phyloP scores from a whole-genome alignment of 2,888 invertebrate species.

The Cheiracanthium punctorium region DNA sequence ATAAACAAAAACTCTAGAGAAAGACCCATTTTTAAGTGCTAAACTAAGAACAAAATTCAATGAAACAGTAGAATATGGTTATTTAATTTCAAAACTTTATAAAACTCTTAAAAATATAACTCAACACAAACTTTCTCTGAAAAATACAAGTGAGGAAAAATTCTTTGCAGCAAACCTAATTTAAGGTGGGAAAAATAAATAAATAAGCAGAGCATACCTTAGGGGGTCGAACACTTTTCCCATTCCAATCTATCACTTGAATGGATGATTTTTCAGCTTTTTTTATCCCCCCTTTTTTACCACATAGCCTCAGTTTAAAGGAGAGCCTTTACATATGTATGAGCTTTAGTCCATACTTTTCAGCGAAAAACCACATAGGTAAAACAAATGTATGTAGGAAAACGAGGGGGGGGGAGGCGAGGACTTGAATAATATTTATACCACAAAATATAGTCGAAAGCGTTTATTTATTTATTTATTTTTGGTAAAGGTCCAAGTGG shows the following conservation, averaged over 20 bases:
- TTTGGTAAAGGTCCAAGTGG: conserved; percentile 30
- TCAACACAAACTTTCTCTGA: background rate
- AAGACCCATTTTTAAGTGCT: background rate
- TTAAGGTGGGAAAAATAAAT: conserved; percentile 1
- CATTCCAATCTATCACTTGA: conserved; percentile 63
- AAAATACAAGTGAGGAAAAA: background rate
- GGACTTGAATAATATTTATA: background rate
- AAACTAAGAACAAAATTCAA: background rate
- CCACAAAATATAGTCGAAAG: conserved; percentile 32
- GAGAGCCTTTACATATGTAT: background rate
- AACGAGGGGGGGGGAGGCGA: too few relatives aligned
- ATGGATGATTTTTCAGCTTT: conserved; percentile 50
- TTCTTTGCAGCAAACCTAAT: background rate
- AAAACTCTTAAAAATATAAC: background rate
- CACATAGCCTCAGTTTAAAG: background rate
- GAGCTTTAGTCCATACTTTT: background rate
- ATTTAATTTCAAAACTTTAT: background rate
- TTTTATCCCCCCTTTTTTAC: background rate
- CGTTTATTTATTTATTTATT: conserved; percentile 58
- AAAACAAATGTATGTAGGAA: background rate
- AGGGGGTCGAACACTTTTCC: conserved; percentile 47
- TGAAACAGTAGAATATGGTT: background rate
- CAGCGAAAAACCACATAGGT: background rate
- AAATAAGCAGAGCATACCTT: conserved; percentile 29
- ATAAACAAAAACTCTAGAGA: too few relatives aligned